phyloP scores from a whole-genome alignment of 2,888 invertebrate genomes.

The Allacma fusca region DNA sequence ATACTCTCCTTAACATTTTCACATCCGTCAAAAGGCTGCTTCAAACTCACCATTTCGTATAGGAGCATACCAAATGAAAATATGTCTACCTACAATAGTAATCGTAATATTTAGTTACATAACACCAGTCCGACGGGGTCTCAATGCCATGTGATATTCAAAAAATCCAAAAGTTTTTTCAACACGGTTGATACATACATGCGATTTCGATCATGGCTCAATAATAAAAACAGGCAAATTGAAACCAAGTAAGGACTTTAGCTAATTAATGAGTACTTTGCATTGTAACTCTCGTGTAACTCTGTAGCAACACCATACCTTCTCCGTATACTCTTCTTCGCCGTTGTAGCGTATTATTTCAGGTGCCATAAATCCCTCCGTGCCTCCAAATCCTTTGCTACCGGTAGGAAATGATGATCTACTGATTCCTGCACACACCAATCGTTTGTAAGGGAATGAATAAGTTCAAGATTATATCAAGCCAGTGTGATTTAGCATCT shows the following conservation, averaged over 20 bases:
- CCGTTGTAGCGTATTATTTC: slow-evolving; percentile 98
- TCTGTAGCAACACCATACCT: too few relatives aligned
- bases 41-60: slow-evolving; percentile 91
- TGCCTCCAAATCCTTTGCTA: slow-evolving; percentile 97
- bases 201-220: too few relatives aligned
- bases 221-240: too few relatives aligned
- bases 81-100: slow-evolving; percentile 80
- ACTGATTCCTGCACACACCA: slow-evolving; percentile 74
- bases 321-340: slow-evolving; percentile 98
- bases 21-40: slow-evolving; percentile 94
- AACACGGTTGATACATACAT: too few relatives aligned
- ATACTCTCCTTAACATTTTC: slow-evolving; percentile 97
- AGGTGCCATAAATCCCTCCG: slow-evolving; percentile 99
- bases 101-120: background rate
- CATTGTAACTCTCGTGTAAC: too few relatives aligned
- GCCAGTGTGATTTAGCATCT: too few relatives aligned
- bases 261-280: too few relatives aligned
- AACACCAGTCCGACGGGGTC: too few relatives aligned
- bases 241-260: too few relatives aligned
- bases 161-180: background rate
- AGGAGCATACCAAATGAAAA: slow-evolving; percentile 99
- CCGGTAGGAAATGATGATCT: slow-evolving; percentile 87
- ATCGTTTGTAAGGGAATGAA: slow-evolving; percentile 14
- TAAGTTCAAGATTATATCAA: too few relatives aligned
- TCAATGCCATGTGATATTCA: background rate